phyloP scores from a whole-genome alignment of 1,140 invertebrate species.

The Cheumatopsyche charites region DNA sequence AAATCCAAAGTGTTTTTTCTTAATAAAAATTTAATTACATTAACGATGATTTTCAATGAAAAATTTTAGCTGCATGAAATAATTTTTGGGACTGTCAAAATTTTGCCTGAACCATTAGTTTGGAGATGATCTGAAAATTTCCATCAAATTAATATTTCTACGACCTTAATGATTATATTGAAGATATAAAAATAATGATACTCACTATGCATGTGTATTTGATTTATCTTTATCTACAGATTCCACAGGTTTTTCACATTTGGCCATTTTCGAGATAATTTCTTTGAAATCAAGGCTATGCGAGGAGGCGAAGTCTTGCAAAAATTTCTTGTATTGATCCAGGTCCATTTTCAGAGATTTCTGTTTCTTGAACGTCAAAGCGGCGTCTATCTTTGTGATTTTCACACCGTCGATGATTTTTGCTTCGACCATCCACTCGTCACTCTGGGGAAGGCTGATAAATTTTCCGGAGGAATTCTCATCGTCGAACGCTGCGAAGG shows the following conservation, averaged over 20 bases:
- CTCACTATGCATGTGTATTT: no score
- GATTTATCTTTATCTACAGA: background rate
- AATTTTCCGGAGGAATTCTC: background rate
- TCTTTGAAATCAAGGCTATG: background rate
- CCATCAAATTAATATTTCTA: no score
- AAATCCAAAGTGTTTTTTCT: no score
- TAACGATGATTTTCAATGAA: no score
- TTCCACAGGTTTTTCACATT: background rate
- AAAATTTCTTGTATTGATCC: slow-evolving; percentile 3
- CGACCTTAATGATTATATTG: no score
- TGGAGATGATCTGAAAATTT: no score
- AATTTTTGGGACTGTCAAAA: no score
- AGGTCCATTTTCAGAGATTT: background rate
- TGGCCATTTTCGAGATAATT: background rate
- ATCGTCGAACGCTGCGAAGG: background rate
- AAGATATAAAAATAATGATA: no score
- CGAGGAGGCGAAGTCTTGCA: background rate
- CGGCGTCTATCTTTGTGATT: background rate
- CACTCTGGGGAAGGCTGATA: slow-evolving; percentile 4
- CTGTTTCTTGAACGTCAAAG: background rate
- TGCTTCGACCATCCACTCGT: slow-evolving; percentile 10
- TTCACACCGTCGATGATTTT: background rate
- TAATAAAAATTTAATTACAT: no score
- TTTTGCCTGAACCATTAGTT: no score
- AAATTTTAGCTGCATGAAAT: no score